Evolutionary conservation across 2,797 vertebrate genomes (phyloP).

Genomic region (Rhincodon typus): DNA sequence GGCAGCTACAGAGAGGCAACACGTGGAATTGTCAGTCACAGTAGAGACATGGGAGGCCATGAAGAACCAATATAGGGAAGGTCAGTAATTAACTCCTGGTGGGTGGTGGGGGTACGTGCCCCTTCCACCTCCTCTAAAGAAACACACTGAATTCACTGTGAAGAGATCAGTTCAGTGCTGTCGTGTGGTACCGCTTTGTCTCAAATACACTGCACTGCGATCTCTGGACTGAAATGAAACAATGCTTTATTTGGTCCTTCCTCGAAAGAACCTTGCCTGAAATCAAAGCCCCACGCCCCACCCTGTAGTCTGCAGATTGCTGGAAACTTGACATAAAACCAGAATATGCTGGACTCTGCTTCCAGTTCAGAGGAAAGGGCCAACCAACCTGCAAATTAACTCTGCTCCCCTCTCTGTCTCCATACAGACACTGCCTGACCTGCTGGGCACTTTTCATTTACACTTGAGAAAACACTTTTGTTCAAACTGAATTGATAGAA

Average conservation of each 20-base stretch:
- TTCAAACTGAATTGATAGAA: not conserved
- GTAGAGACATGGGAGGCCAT: not conserved
- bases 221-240: not conserved
- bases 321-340: not conserved
- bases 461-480: not conserved
- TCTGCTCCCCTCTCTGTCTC: not conserved
- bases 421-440: not conserved
- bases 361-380: not conserved
- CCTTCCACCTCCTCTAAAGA: not conserved
- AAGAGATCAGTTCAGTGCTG: not conserved
- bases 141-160: not conserved
- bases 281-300: not conserved
- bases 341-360: not conserved
- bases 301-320: not conserved
- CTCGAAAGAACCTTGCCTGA: not conserved
- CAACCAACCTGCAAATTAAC: not conserved
- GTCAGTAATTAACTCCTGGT: not conserved
- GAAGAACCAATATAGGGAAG: not conserved
- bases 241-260: not conserved
- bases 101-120: too few species aligned
- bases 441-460: not conserved
- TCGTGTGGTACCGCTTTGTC: not conserved
- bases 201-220: not conserved
- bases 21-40: constrained; percentile 25
- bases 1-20: constrained; percentile 36